Evolutionary conservation across 2,113 vertebrate species (phyloP).

Genomic region (Sialia sialis): DNA sequence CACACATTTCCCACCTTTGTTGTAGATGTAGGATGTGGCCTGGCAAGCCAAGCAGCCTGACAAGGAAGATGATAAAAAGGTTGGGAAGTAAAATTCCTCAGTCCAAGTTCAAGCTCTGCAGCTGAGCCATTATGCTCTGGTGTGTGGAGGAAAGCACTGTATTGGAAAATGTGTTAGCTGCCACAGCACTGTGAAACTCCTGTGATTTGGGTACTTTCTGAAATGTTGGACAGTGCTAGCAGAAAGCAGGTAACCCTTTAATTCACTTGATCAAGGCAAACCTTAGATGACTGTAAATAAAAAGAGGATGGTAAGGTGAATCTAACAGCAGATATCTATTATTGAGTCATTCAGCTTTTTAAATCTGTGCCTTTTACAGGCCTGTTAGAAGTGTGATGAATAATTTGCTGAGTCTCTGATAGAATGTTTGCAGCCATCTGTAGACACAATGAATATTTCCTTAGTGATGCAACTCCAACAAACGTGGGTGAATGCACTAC

Average conservation of each 20-base stretch:
- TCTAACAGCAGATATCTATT: neutral
- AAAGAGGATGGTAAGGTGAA: neutral
- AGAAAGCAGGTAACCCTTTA: neutral
- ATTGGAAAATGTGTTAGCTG: neutral
- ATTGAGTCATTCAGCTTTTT: neutral
- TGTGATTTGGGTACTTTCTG: neutral
- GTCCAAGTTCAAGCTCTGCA: neutral
- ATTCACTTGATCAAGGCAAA: neutral
- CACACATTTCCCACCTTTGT: neutral
- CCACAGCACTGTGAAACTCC: neutral
- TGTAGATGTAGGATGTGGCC: neutral
- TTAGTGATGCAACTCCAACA: neutral
- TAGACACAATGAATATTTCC: neutral
- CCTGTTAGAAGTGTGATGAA: neutral
- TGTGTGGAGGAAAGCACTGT: neutral
- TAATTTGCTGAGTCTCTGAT: neutral
- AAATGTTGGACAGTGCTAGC: neutral
- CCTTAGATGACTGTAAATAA: neutral
- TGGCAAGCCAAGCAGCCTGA: neutral
- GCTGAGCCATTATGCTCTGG: neutral
- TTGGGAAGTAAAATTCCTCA: neutral
- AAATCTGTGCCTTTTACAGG: neutral
- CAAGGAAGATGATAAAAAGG: neutral
- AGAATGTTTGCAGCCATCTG: neutral
- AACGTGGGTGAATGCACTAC: neutral